Evolutionary conservation across 2,888 invertebrate genomes (phyloP).

Genomic region (Amphipyra berbera): DNA sequence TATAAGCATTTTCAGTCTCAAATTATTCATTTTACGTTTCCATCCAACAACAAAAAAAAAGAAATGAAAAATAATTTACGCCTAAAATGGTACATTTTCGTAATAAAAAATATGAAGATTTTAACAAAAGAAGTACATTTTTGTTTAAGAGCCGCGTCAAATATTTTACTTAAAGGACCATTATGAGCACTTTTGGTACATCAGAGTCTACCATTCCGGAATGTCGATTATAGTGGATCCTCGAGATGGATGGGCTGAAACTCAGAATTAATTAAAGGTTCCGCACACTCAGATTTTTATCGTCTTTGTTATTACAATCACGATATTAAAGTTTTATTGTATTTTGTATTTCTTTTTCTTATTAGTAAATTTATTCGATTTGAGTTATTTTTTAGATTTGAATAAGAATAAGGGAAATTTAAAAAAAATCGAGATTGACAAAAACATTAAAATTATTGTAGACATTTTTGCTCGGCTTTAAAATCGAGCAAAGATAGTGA

Average conservation of each 20-base stretch:
- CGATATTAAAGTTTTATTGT: too few relatives aligned
- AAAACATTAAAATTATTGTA: too few relatives aligned
- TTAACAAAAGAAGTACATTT: constrained; percentile 20
- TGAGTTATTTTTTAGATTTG: too few relatives aligned
- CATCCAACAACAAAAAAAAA: not conserved
- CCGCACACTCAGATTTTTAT: not conserved
- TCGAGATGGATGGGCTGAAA: constrained; percentile 5
- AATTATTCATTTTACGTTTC: not conserved
- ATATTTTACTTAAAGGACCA: constrained; percentile 24
- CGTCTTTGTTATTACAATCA: not conserved
- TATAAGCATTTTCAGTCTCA: not conserved
- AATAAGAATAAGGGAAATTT: too few relatives aligned
- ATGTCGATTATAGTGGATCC: constrained; percentile 9
- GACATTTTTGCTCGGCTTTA: too few relatives aligned
- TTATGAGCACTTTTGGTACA: constrained; percentile 18
- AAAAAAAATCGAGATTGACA: too few relatives aligned
- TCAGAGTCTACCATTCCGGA: constrained; percentile 4
- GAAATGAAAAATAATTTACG: not conserved
- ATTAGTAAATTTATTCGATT: too few relatives aligned
- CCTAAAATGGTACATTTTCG: not conserved
- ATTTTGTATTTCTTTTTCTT: too few relatives aligned
- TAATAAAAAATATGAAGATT: constrained; percentile 20
- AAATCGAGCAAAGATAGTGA: too few relatives aligned
- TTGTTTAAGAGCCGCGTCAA: constrained; percentile 16
- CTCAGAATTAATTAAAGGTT: constrained; percentile 8